phyloP scores from a whole-genome alignment of 2,888 invertebrate genomes.

The Epinotia bilunana region DNA sequence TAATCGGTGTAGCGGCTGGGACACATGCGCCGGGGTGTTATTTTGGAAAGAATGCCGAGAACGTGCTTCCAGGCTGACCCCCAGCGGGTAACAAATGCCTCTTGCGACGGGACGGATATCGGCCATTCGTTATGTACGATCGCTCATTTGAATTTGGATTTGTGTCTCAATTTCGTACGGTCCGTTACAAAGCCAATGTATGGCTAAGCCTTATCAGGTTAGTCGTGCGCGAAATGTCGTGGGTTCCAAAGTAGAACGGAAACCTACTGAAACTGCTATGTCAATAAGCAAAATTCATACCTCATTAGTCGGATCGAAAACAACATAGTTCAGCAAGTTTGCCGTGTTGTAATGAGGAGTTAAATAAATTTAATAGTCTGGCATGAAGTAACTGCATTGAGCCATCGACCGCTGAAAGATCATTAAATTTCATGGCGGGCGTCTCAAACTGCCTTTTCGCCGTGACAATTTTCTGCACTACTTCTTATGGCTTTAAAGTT shows the following conservation, averaged over 20 bases:
- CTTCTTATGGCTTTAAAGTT: constrained; percentile 44
- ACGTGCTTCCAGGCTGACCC: constrained; percentile 80
- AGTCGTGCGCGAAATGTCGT: constrained; percentile 17
- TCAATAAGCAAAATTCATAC: background rate
- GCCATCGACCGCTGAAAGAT: constrained; percentile 25
- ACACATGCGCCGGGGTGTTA: constrained; percentile 76
- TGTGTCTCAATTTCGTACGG: constrained; percentile 68
- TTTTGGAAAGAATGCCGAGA: constrained; percentile 79
- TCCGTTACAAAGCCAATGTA: constrained; percentile 33
- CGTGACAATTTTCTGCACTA: constrained; percentile 44
- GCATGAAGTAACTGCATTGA: constrained; percentile 5
- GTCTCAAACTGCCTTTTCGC: constrained; percentile 43
- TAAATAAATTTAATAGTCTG: background rate
- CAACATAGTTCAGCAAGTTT: background rate
- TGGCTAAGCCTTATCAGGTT: constrained; percentile 32
- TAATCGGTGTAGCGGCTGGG: constrained; percentile 68
- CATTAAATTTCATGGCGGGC: constrained; percentile 39
- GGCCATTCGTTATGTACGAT: constrained; percentile 73
- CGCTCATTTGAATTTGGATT: constrained; percentile 76
- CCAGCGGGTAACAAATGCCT: constrained; percentile 75
- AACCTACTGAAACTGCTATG: background rate
- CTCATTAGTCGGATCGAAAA: background rate
- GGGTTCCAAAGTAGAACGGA: constrained; percentile 7
- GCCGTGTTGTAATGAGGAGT: background rate
- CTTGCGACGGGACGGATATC: constrained; percentile 67